A percentile compares a stretch with the other conserved stretches of the same genome.
Conservation (phyloP, 2,797 vertebrate genomes). For the Sebastes paucispinis region DNA sequence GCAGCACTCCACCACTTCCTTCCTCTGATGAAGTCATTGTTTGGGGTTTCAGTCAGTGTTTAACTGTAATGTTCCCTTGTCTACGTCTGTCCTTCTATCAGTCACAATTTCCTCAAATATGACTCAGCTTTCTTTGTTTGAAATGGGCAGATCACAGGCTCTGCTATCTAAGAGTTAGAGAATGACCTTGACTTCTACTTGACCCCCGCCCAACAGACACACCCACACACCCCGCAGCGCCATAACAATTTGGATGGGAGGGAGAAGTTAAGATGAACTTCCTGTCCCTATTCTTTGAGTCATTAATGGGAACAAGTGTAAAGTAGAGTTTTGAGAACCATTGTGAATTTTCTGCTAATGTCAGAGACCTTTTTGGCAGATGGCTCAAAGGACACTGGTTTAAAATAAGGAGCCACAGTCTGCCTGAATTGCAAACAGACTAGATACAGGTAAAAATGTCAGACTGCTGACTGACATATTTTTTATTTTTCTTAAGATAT, state of each 20-base stretch:
- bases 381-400: neutral
- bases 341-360: neutral
- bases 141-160: slow-evolving; percentile 43
- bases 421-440: neutral
- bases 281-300: slow-evolving; percentile 19
- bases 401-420: neutral
- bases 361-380: neutral
- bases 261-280: slow-evolving; percentile 25
- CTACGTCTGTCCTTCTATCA: slow-evolving; percentile 26
- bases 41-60: slow-evolving; percentile 21
- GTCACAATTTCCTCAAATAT: slow-evolving; percentile 47
- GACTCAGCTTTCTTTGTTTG: slow-evolving; percentile 40
- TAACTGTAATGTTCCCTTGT: slow-evolving; percentile 15
- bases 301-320: neutral
- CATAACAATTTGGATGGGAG: slow-evolving; percentile 13
- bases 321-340: neutral
- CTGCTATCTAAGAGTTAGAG: slow-evolving; percentile 9
- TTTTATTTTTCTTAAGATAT: too few species aligned
- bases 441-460: neutral
- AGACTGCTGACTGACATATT: neutral
- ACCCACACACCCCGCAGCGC: neutral
- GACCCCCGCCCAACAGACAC: neutral
- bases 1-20: neutral
- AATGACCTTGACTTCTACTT: slow-evolving; percentile 15
- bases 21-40: slow-evolving; percentile 50